Evolutionary conservation across 1,140 invertebrate species (phyloP), one percentile per base, ranked within the genome.

Genomic region (Pogonognathellus flavescens): DNA sequence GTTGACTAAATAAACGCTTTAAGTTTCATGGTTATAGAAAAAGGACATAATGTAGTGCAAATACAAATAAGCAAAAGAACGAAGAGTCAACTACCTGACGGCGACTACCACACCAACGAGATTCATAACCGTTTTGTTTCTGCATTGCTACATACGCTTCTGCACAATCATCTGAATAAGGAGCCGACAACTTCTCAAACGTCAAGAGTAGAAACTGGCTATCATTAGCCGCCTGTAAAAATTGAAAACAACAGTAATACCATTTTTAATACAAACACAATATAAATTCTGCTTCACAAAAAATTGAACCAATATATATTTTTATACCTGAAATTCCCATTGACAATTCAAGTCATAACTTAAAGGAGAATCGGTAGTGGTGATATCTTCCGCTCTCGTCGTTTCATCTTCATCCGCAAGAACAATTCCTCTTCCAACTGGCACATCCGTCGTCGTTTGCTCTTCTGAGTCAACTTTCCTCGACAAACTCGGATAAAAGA

Each of bases 91-190:
- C 83, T 82, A 87, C 87, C 72, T 86, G 85, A 70, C 85, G 57
- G 31, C 87, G 49, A 84, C 84, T 88, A 4, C 87, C 87, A 82
- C 87, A 88, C 87, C 87, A 88, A 7, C 87, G 80, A 13, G 87
- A 88, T 57, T 88, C 87, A 55, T 85, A 88, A 62, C 85, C 87
- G 72, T 88, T 84, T 52, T 88, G 76, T 22, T 88, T 88, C 53
- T 88, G 85, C 76, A 88, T 80, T 14, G 87, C 82, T 18, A 88
- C 84, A 59, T 84, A 88, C 14, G 87, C 85, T 16, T 85, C 82
- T 13, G 81, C 72, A 83, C 87, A 88, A 60, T 88, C 81, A 3
- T 80, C 82, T 7, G 87, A 88, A 18, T 85, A 86, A 10, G 87
- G 87, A 41, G 87, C 87, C 22, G 83, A 85, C 41, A 88, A 41